Evolutionary conservation across 2,797 vertebrate genomes (phyloP).

Genomic region (Allobates femoralis): DNA sequence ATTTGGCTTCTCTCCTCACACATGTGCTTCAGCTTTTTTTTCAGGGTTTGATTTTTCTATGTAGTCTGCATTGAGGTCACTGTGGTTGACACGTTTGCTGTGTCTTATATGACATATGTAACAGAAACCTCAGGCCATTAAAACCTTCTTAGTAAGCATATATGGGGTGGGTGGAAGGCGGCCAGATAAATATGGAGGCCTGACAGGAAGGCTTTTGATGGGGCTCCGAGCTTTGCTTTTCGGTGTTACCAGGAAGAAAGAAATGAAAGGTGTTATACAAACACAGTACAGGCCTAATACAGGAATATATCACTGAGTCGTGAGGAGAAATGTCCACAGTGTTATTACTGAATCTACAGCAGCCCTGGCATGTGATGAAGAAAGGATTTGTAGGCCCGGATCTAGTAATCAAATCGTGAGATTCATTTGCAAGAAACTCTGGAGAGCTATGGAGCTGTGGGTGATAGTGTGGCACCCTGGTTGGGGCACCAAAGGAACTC

Average conservation of each 20-base stretch:
- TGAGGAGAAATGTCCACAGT: background rate
- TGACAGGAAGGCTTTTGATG: background rate
- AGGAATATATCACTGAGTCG: background rate
- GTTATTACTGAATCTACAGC: background rate
- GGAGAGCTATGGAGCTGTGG: too few relatives aligned
- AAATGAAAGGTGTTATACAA: slow-evolving; percentile 2
- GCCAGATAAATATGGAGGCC: background rate
- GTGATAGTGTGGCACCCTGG: too few relatives aligned
- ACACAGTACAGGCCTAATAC: background rate
- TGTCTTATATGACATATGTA: background rate
- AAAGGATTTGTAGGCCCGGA: background rate
- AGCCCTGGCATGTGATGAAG: background rate
- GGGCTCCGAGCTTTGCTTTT: background rate
- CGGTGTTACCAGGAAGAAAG: background rate
- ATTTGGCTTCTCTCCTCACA: background rate
- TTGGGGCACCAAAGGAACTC: too few relatives aligned
- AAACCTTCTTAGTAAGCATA: background rate
- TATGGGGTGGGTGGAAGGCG: background rate
- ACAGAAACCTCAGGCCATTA: background rate
- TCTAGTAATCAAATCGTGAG: background rate
- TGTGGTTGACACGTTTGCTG: background rate
- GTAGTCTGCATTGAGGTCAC: background rate
- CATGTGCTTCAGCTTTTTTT: background rate
- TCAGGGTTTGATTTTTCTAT: background rate
- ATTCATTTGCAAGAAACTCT: background rate